A percentile compares a stretch with the other conserved stretches of the same genome.
These are phyloP conservation scores for Leptopilina drosophilae DNA, from an alignment of 2,888 invertebrate species.

Conservation along the genomic window DNA sequence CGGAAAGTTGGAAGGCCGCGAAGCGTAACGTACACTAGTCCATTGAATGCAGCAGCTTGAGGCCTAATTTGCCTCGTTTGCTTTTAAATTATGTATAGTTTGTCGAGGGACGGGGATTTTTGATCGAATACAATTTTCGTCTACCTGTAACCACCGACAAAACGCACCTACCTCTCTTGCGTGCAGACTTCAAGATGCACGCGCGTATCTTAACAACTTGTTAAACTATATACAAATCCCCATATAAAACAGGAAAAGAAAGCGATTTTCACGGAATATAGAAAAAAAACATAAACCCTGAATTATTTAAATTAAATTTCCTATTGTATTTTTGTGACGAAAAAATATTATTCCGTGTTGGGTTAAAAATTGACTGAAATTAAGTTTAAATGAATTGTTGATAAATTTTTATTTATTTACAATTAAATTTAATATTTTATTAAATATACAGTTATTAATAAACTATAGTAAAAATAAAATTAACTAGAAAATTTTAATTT, in stretches of 20 bases:
- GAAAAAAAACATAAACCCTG: no score
- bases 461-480: no score
- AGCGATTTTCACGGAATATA: no score
- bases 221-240: slow-evolving; percentile 13
- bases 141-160: slow-evolving; percentile 18
- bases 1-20: slow-evolving; percentile 48
- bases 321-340: no score
- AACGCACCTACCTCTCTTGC: slow-evolving; percentile 26
- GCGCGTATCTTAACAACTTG: slow-evolving; percentile 23
- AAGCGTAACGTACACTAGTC: slow-evolving; percentile 48
- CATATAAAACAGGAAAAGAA: neutral
- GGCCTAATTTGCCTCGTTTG: slow-evolving; percentile 37
- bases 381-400: no score
- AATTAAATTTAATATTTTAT: no score
- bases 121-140: slow-evolving; percentile 32
- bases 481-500: no score
- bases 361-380: no score
- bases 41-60: slow-evolving; percentile 28
- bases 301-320: no score
- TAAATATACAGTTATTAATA: no score
- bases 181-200: slow-evolving; percentile 20
- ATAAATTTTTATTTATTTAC: no score
- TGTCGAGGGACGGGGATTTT: slow-evolving; percentile 29
- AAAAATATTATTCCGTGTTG: no score
- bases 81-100: slow-evolving; percentile 35